Base-by-base conservation (phyloP, 1,140 invertebrate genomes). In the Pemphigus obesinymphae region DNA sequence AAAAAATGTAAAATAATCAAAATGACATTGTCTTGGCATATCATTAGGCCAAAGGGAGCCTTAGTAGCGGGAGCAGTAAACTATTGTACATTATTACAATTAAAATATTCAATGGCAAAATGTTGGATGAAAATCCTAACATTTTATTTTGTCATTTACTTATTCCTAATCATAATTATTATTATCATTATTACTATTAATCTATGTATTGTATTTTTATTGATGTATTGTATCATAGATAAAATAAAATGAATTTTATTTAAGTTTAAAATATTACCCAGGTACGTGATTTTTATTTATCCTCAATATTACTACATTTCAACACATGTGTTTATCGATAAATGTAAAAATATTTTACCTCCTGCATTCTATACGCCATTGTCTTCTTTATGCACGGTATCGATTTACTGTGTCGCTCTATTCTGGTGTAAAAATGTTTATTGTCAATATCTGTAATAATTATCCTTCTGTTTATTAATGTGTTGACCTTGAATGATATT, bases 1-100 rank as follows among this genome's bases (percentile, higher is more conserved):
- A 72, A 55, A 45, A 45, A 48, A 48, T 72, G 26, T 48, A 72
- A 72, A 73, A 45, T 80, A 80, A 63, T 80, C 50, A 61, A 63
- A 63, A 80, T 61, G 26, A 80, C 76, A 63, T 80, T 80, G 76
- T 80, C 76, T 80, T 80, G 76, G 76, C 76, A 80, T 80, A 80
- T 80, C 76, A 80, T 80, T 80, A 80, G 76, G 76, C 76, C 53
- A 80, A 29, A 63, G 76, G 76, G 76, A 80, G 76, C 76, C 76
- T 61, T 80, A 80, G 76, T 80, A 80, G 55, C 76, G 40, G 76
- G 76, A 80, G 76, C 76, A 80, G 76, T 40, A 63, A 78, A 80
- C 76, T 80, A 43, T 45, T n/a, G n/a, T n/a, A 10, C 63, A 63
- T 61, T 78, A 78, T 17, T 78, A 78, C 20, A 37, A 43, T 40